A percentile compares a stretch with the other conserved stretches of the same genome.
phyloP scores from a whole-genome alignment of 1,140 invertebrate genomes.

The Macrostomum lignano region DNA sequence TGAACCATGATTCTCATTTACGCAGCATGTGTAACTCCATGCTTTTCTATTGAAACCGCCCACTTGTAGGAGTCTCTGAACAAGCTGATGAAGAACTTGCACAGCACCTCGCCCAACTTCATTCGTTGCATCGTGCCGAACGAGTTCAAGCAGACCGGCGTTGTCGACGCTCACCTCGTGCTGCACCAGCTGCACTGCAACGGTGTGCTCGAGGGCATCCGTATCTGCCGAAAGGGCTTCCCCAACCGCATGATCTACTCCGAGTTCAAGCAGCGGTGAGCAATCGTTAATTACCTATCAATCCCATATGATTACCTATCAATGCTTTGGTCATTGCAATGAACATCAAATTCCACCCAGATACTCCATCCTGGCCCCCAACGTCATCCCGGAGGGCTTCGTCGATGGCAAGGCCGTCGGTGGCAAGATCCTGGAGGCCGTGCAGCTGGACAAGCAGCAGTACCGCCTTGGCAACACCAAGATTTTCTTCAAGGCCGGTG shows the following conservation, averaged over 20 bases:
- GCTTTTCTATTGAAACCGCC: too few species aligned
- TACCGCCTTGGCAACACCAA: conserved; percentile 85
- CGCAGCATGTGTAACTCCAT: too few species aligned
- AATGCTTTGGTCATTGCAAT: neutral
- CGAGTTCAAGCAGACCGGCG: conserved; percentile 76
- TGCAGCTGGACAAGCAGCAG: conserved; percentile 50
- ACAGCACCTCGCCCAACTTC: conserved; percentile 86
- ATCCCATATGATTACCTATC: too few species aligned
- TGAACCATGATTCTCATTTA: too few species aligned
- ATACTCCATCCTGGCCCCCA: conserved; percentile 83
- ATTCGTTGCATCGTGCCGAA: conserved; percentile 99
- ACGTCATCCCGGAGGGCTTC: conserved; percentile 42
- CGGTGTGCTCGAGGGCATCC: conserved; percentile 99
- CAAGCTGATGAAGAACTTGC: conserved; percentile 79
- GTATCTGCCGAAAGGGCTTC: conserved; percentile 99
- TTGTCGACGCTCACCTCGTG: conserved; percentile 92
- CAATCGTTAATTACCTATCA: too few species aligned
- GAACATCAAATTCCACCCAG: conserved; percentile 27
- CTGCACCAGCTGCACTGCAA: conserved; percentile 96
- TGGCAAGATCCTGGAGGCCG: conserved; percentile 44
- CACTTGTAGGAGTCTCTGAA: conserved; percentile 78
- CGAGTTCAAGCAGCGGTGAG: conserved; percentile 97
- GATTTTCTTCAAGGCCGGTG: conserved; percentile 98
- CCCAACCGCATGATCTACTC: conserved; percentile 99
- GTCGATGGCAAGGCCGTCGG: conserved; percentile 51